phyloP scores from a whole-genome alignment of 2,888 invertebrate genomes.

The Nycteola revayana region DNA sequence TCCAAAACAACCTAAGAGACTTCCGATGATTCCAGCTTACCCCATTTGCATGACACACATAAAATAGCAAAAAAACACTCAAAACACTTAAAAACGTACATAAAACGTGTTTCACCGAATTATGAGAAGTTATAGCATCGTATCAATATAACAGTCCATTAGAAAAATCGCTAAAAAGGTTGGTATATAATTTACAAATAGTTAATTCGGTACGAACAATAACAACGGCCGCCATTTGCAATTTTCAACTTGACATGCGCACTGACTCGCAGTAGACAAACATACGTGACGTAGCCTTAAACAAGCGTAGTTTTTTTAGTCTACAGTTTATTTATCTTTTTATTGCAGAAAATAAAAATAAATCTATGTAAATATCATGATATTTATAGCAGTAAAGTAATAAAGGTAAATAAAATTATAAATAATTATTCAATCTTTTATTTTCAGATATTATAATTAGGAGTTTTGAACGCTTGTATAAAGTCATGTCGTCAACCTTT shows the following conservation, averaged over 20 bases:
- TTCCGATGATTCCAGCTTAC: slow-evolving; percentile 84
- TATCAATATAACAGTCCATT: slow-evolving; percentile 77
- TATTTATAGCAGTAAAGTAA: not conserved
- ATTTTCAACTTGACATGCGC: slow-evolving; percentile 92
- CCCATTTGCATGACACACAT: slow-evolving; percentile 89
- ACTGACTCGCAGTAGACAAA: slow-evolving; percentile 77
- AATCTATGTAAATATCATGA: not conserved
- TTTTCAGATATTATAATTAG: not conserved
- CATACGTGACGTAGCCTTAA: slow-evolving; percentile 63
- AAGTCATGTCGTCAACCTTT: slow-evolving; percentile 51
- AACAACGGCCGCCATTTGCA: slow-evolving; percentile 99
- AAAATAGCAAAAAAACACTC: slow-evolving; percentile 83
- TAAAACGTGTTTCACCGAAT: slow-evolving; percentile 75
- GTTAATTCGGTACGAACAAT: slow-evolving; percentile 96
- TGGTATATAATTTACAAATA: slow-evolving; percentile 86
- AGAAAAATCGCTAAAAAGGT: slow-evolving; percentile 84
- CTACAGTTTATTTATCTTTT: no score
- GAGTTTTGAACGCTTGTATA: slow-evolving; percentile 41
- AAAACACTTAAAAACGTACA: slow-evolving; percentile 80
- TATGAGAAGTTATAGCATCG: slow-evolving; percentile 76
- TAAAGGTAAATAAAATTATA: not conserved
- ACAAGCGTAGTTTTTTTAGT: slow-evolving; percentile 34
- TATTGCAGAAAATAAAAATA: no score
- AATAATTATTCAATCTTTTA: no score
- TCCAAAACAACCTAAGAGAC: slow-evolving; percentile 83